Percentiles rank a stretch among this genome's conserved stretches.
Conservation (phyloP, 2,113 vertebrate species). For the Puffinus mauretanicus region DNA sequence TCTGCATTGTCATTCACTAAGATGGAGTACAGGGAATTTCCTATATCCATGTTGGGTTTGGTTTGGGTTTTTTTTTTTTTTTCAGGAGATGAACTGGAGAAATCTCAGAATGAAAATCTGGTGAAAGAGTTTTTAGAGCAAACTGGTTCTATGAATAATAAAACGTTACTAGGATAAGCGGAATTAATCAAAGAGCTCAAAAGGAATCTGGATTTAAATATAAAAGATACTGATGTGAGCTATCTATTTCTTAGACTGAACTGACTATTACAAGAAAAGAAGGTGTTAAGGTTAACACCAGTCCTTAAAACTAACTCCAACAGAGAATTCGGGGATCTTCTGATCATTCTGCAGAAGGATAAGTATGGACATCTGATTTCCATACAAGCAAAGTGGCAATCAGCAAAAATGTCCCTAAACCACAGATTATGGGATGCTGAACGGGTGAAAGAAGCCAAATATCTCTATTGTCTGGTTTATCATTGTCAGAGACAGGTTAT, state of each 20-base stretch:
- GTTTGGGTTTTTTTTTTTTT: not conserved
- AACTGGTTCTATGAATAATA: not conserved
- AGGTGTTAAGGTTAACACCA: not conserved
- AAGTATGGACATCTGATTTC: not conserved
- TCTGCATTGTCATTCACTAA: not conserved
- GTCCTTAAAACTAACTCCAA: not conserved
- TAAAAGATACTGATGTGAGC: not conserved
- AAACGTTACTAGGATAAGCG: not conserved
- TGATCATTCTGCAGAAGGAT: not conserved
- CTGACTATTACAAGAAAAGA: not conserved
- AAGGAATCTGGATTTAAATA: not conserved
- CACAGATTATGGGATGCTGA: not conserved
- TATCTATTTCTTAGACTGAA: not conserved
- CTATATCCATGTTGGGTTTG: not conserved
- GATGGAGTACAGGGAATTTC: not conserved
- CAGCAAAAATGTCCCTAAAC: not conserved
- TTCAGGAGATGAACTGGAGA: not conserved
- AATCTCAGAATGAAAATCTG: not conserved
- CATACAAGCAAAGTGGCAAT: not conserved
- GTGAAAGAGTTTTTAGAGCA: not conserved
- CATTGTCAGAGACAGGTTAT: not conserved
- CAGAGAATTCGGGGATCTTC: not conserved
- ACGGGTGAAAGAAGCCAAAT: not conserved
- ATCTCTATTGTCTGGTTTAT: not conserved
- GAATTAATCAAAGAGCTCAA: not conserved